Evolutionary conservation across 2,113 vertebrate genomes (phyloP).

Genomic region (Esox niger): DNA sequence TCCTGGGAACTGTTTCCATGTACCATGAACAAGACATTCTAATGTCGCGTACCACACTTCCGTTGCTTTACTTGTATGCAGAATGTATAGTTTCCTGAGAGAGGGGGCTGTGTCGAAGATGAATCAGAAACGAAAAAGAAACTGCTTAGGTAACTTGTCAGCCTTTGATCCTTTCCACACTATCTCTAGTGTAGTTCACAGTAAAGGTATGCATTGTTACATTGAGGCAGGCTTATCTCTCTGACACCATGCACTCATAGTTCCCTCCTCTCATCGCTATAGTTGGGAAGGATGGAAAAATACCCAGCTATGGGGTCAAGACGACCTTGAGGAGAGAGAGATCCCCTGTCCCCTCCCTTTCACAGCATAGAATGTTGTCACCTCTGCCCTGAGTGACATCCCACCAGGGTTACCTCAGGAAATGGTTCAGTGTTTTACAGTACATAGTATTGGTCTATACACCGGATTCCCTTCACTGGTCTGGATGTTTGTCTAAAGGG

Average conservation of each 20-base stretch:
- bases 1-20: not conserved
- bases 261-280: constrained; percentile 28
- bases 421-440: constrained; percentile 39
- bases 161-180: constrained; percentile 17
- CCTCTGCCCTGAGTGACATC: constrained; percentile 36
- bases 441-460: constrained; percentile 9
- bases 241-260: constrained; percentile 57
- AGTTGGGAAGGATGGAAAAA: constrained; percentile 52
- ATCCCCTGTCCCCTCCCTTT: constrained; percentile 40
- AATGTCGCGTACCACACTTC: too few relatives aligned
- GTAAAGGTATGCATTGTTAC: constrained; percentile 64
- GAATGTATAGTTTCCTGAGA: not conserved
- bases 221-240: constrained; percentile 57
- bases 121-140: not conserved
- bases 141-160: not conserved
- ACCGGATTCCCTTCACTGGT: constrained; percentile 22
- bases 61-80: not conserved
- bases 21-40: not conserved
- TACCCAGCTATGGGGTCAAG: constrained; percentile 71
- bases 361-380: constrained; percentile 55
- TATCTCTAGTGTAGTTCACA: constrained; percentile 41
- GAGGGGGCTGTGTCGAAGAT: not conserved
- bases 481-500: constrained; percentile 19
- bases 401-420: constrained; percentile 53
- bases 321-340: constrained; percentile 69